These are phyloP conservation scores for Prolemur simus DNA, from an alignment of 2,113 vertebrate species.

Conservation along the genomic window DNA sequence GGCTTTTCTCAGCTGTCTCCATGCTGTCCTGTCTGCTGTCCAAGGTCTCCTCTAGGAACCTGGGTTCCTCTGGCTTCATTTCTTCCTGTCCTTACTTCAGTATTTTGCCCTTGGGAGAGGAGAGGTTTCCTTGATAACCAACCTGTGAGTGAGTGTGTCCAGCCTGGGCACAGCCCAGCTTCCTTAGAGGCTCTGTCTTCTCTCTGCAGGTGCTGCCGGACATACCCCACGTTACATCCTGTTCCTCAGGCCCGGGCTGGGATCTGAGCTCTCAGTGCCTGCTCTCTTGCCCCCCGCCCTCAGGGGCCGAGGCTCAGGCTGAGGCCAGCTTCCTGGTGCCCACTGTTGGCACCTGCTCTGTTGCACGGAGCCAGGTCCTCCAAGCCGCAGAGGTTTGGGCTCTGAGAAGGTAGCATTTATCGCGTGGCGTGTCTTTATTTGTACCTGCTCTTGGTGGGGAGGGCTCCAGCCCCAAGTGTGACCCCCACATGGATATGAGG, in stretches of 20 bases:
- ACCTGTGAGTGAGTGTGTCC: too few species aligned
- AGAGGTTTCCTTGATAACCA: not conserved
- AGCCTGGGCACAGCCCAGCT: fast-evolving
- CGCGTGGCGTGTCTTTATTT: not conserved
- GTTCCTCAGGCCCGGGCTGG: too few species aligned
- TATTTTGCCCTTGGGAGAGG: not conserved
- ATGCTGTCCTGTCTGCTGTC: not conserved
- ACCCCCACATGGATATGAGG: not conserved
- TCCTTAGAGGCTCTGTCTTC: fast-evolving
- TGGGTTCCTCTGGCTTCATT: not conserved
- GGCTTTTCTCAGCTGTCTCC: not conserved
- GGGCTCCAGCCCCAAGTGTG: too few species aligned
- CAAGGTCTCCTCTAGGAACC: not conserved
- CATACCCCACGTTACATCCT: not conserved
- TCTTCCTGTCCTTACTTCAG: not conserved
- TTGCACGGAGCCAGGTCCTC: not conserved
- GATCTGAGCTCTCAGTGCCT: not conserved
- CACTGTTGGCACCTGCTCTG: not conserved
- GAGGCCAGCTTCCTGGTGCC: not conserved
- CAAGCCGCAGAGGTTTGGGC: not conserved
- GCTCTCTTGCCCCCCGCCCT: not conserved
- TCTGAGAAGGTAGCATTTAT: not conserved
- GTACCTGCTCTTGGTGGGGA: not conserved
- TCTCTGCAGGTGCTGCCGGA: fast-evolving
- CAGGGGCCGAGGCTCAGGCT: fast-evolving